phyloP scores from a whole-genome alignment of 2,888 invertebrate species.

The Strigamia transsilvanica region DNA sequence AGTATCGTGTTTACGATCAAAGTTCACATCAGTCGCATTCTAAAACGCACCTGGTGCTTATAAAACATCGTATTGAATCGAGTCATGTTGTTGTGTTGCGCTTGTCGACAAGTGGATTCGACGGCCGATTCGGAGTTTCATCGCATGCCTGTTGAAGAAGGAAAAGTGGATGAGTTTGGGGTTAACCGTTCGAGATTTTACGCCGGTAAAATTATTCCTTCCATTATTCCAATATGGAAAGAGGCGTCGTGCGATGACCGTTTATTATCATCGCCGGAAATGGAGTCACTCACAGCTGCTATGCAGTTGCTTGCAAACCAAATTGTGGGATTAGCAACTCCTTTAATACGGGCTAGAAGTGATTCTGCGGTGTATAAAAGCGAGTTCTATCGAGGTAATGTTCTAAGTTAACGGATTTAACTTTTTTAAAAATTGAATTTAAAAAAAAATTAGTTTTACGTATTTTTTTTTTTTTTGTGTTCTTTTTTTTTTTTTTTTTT shows the following conservation, averaged over 20 bases:
- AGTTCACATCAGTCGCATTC: constrained; percentile 12
- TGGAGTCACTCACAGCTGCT: constrained; percentile 24
- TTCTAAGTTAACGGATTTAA: neutral
- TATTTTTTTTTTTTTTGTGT: neutral
- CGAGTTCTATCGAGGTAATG: neutral
- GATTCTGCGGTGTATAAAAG: neutral
- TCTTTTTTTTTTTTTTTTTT: neutral
- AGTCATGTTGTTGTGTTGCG: constrained; percentile 24
- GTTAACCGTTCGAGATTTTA: neutral
- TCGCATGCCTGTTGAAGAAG: neutral
- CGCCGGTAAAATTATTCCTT: constrained; percentile 5
- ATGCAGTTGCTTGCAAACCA: constrained; percentile 15
- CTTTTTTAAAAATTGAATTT: neutral
- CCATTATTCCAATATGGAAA: constrained; percentile 16
- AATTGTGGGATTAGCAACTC: constrained; percentile 14
- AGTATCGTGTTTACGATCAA: constrained; percentile 5
- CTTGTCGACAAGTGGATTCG: constrained; percentile 25
- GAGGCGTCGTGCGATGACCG: constrained; percentile 29
- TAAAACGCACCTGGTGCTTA: constrained; percentile 28
- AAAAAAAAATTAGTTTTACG: neutral
- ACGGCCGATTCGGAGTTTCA: constrained; percentile 6
- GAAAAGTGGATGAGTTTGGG: neutral
- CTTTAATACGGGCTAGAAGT: neutral
- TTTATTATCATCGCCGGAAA: constrained; percentile 39
- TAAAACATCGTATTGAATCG: neutral